These are phyloP conservation scores for Oreotrochilus melanogaster DNA, from an alignment of 2,113 vertebrate genomes.

Conservation along the genomic window DNA sequence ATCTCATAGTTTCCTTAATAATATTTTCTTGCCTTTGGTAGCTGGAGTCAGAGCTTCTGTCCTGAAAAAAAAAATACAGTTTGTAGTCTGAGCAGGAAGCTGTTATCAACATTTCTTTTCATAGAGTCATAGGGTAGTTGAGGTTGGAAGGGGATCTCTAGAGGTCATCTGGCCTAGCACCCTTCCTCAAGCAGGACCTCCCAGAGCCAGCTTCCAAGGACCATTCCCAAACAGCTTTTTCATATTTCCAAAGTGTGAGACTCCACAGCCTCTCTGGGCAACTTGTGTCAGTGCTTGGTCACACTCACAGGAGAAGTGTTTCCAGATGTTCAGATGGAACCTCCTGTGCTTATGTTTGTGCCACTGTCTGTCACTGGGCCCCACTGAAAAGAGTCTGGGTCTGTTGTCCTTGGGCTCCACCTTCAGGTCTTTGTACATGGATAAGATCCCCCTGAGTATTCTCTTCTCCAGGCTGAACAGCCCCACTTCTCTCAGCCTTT, in stretches of 20 bases:
- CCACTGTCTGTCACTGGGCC: too few relatives aligned
- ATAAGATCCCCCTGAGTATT: not conserved
- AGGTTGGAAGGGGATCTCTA: not conserved
- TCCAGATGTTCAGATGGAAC: not conserved
- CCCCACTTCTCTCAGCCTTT: not conserved
- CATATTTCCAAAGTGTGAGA: not conserved
- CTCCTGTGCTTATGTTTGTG: not conserved
- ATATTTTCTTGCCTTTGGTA: not conserved
- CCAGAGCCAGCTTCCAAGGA: not conserved
- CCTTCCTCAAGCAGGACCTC: not conserved
- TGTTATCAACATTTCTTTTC: not conserved
- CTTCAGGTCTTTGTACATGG: not conserved
- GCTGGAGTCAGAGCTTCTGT: not conserved
- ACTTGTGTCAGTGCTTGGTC: not conserved
- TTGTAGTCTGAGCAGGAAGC: not conserved
- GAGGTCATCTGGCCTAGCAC: not conserved
- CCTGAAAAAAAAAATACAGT: not conserved
- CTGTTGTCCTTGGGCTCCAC: rapidly evolving
- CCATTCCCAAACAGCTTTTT: not conserved
- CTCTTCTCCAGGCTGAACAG: not conserved
- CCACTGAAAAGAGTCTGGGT: not conserved
- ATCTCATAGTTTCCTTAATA: not conserved
- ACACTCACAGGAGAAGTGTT: not conserved
- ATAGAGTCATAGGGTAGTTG: not conserved
- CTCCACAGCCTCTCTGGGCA: not conserved